Evolutionary conservation across 2,888 invertebrate species (phyloP), one percentile per base, ranked within the genome.

Genomic region (Chaitophorus viminalis): DNA sequence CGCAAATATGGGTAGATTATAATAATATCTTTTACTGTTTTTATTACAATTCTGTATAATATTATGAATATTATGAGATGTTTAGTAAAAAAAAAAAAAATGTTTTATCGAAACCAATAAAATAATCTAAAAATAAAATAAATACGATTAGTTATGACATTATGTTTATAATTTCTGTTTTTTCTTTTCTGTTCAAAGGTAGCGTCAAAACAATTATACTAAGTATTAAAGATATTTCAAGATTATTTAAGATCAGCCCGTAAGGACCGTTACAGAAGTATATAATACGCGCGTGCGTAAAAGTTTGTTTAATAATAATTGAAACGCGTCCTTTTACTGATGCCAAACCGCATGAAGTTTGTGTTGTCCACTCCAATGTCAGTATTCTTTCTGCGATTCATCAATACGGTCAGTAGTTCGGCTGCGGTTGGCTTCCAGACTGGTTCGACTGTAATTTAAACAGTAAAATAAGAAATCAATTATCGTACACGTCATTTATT

Each of bases 321-420:
- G 25, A 29, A 65, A 46, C 70, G 70, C 39, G 86, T 79, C 11
- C 86, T 72, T 79, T 87, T 87, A 54, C 86, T 87, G 54, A 87
- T 87, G 70, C 86, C 86, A 39, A 60, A 87, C 25, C 86, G 86
- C 86, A 87, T 87, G 60, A 87, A 79, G 31, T 87, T 87, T 18
- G 86, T 87, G 39, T 79, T 87, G 31, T 87, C 86, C 65, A 65
- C 14, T 9, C n/a, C 52, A 9, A 60, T 11, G 52, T 87, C 79
- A 2, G 60, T 25, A 31, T 79, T 79, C 72, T 87, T 87, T 33
- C 79, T 36, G 18, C 86, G 86, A 18, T 87, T 79, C 72, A 87
- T 79, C 60, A 87, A 31, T 39, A 87, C 14, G 31, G 72, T 54
- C 60, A 87, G 25, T 9, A 87, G 74, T 39, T 87, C 86, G 39